Percentiles rank a stretch among this genome's conserved stretches.
Evolutionary conservation across 2,113 vertebrate species (phyloP).

Genomic region (Phylloscopus trochiloides): DNA sequence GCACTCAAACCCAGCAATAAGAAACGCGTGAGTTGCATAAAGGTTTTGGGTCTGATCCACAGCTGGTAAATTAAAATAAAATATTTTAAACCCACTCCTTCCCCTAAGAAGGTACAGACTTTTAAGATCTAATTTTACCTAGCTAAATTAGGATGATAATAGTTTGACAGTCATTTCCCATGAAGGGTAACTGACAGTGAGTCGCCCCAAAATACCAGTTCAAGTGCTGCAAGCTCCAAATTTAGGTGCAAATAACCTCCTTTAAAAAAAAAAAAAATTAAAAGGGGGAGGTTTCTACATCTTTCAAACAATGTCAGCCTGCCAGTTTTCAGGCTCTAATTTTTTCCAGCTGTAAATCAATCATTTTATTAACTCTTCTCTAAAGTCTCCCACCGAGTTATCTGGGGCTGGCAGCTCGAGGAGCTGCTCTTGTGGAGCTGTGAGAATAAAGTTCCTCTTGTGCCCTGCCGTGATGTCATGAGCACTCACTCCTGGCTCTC

Average conservation of each 20-base stretch:
- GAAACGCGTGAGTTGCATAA: neutral
- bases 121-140: neutral
- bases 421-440: slow-evolving; percentile 41
- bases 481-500: slow-evolving; percentile 73
- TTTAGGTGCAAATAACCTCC: neutral
- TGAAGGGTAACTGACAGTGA: neutral
- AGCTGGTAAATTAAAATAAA: neutral
- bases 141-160: neutral
- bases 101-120: neutral
- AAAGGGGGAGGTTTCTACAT: neutral
- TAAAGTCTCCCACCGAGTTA: slow-evolving; percentile 66
- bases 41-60: slow-evolving; percentile 21
- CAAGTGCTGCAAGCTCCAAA: neutral
- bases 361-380: slow-evolving; percentile 75
- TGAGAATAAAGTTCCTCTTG: slow-evolving; percentile 85
- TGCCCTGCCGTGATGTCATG: slow-evolving; percentile 83
- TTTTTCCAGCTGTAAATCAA: slow-evolving; percentile 82
- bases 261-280: neutral
- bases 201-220: neutral
- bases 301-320: slow-evolving; percentile 44
- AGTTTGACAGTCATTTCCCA: neutral
- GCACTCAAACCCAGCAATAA: neutral
- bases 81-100: neutral
- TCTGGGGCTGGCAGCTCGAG: slow-evolving; percentile 69
- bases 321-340: slow-evolving; percentile 66